Base-by-base conservation (phyloP, 2,113 vertebrate genomes). In the Sigmodon hispidus region DNA sequence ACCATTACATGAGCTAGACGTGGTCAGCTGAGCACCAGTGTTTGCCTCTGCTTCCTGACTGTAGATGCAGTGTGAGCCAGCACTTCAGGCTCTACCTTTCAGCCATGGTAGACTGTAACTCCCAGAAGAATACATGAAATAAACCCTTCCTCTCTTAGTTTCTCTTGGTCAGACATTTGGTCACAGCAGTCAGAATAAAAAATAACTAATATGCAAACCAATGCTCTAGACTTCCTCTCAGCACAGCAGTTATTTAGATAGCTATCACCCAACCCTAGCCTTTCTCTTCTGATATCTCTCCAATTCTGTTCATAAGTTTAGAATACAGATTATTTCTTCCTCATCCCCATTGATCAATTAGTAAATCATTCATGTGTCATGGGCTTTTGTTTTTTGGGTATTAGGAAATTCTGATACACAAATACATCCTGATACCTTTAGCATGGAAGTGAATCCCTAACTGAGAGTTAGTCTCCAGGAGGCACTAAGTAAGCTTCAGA, bases 381-480 rank as follows among this genome's bases (percentile, higher is more conserved):
- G n/a, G 31, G 67, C 79, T 89, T 50, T 50, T 61, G 52, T 93
- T 84, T 96, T 91, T 40, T 96, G 89, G 73, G 26, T 92, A 13
- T 40, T 34, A 45, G 31, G 45, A 86, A 86, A 31, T 73, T 85
- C 75, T 89, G n/a, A n/a, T n/a, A n/a, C 72, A 59, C 9, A 85
- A 93, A 93, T 93, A 70, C 4, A 90, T 76, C 90, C 75, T 59
- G 6, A 81, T 40, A n/a, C 19, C 8, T 8, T 34, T 84, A 59
- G 34, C 52, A 70, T n/a, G 91, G 57, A 97, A 89, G 34, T 36
- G 57, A 91, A 91, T 87, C 24, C 57, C 50, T 96, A 92, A 92
- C 59, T 93, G 90, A 89, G 87, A 90, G 88, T 89, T 91, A 87
- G 22, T 93, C 52, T 93, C 40, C 36, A 52, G 36, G 13, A n/a